Conservation (phyloP, 2,797 vertebrate genomes). For the Acridotheres tristis region DNA sequence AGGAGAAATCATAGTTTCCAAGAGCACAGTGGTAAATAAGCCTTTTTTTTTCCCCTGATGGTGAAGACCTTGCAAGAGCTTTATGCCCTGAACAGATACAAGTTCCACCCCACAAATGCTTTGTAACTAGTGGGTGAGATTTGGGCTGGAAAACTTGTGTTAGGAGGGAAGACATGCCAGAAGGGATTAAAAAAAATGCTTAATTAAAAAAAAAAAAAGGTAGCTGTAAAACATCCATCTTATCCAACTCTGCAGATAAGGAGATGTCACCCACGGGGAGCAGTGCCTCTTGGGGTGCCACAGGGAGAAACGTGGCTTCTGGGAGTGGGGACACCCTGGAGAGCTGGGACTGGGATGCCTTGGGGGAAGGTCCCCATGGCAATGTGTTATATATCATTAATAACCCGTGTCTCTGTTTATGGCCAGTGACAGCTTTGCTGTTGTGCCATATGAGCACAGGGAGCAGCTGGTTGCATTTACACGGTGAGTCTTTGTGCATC, state of each 20-base stretch:
- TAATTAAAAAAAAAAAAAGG: not conserved
- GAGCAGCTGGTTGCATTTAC: conserved; percentile 28
- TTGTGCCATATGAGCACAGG: not conserved
- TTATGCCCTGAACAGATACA: not conserved
- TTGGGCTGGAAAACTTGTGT: not conserved
- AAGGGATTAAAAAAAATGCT: not conserved
- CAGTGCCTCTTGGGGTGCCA: fast-evolving
- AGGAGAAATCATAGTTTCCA: conserved; percentile 69
- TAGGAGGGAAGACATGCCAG: not conserved
- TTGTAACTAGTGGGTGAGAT: not conserved
- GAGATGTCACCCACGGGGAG: not conserved
- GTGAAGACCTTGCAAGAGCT: not conserved
- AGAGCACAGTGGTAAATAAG: conserved; percentile 48
- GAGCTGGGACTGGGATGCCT: not conserved
- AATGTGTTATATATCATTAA: not conserved
- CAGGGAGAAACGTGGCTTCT: not conserved
- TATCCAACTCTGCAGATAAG: not conserved
- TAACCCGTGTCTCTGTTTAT: not conserved
- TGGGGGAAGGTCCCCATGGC: conserved; percentile 14
- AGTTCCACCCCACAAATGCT: not conserved
- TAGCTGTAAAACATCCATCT: not conserved
- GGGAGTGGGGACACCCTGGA: not conserved
- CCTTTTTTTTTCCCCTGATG: not conserved
- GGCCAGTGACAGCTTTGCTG: conserved; percentile 24
- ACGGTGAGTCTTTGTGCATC: not conserved